These are phyloP conservation scores for Philotrypesis tridentata DNA, from an alignment of 1,140 invertebrate species.

Conservation along the genomic window DNA sequence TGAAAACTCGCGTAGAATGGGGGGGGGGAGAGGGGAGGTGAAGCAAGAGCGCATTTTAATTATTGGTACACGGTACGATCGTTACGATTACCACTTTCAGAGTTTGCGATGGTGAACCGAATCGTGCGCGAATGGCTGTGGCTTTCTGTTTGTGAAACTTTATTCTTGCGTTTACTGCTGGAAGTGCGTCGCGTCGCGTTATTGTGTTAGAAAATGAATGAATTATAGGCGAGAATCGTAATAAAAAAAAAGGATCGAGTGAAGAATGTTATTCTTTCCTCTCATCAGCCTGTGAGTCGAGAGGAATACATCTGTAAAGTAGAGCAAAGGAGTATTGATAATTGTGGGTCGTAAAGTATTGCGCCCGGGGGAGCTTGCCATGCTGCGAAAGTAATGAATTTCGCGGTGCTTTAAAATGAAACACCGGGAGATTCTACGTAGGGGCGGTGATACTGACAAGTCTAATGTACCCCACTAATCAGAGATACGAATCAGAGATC, in stretches of 20 bases:
- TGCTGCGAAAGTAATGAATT: neutral
- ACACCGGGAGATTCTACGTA: neutral
- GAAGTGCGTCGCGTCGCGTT: too few relatives aligned
- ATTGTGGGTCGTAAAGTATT: slow-evolving; percentile 8
- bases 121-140: too few relatives aligned
- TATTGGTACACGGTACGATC: neutral
- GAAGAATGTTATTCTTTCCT: too few relatives aligned
- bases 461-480: slow-evolving; percentile 22
- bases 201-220: too few relatives aligned
- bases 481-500: neutral
- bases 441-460: slow-evolving; percentile 5
- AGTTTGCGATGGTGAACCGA: too few relatives aligned
- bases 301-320: neutral
- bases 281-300: neutral
- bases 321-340: neutral
- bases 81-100: too few relatives aligned
- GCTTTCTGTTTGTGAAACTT: too few relatives aligned
- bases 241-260: too few relatives aligned
- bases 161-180: too few relatives aligned
- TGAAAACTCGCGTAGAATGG: neutral
- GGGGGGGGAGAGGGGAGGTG: too few relatives aligned
- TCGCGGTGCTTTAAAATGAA: slow-evolving; percentile 1
- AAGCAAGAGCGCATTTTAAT: neutral
- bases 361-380: neutral
- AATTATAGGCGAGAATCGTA: too few relatives aligned